These are phyloP conservation scores for Quiscalus mexicanus DNA, from an alignment of 2,113 vertebrate genomes.

Conservation along the genomic window DNA sequence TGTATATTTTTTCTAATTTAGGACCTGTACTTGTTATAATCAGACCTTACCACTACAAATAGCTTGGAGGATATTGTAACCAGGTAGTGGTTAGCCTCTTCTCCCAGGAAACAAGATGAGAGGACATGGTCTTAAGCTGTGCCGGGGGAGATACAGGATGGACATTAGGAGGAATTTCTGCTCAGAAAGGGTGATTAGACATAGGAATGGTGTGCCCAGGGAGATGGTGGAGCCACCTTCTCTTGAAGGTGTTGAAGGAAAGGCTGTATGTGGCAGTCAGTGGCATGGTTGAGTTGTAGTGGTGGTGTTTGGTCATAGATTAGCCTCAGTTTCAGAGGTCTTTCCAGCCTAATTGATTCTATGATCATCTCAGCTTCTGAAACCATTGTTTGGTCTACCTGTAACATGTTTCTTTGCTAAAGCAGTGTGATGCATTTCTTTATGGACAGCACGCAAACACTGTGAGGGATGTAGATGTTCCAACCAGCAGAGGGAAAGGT, in stretches of 20 bases:
- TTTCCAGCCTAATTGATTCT: not conserved
- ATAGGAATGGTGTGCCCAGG: not conserved
- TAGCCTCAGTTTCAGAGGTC: not conserved
- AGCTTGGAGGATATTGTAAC: not conserved
- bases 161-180: not conserved
- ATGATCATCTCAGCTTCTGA: fast-evolving
- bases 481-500: too few species aligned
- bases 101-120: not conserved
- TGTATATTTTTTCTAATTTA: not conserved
- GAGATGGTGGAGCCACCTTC: not conserved
- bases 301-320: fast-evolving
- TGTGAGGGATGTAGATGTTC: fast-evolving
- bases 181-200: not conserved
- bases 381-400: not conserved
- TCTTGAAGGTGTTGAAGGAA: not conserved
- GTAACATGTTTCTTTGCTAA: not conserved
- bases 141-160: not conserved
- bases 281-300: not conserved
- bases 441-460: fast-evolving
- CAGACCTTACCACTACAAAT: not conserved
- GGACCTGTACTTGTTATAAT: not conserved
- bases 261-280: not conserved
- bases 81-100: not conserved
- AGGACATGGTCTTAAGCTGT: too few species aligned
- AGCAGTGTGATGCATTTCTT: not conserved